Evolutionary conservation across 2,797 vertebrate species (phyloP), one percentile per base, ranked within the genome.

Genomic region (Triplophysa bombifrons): DNA sequence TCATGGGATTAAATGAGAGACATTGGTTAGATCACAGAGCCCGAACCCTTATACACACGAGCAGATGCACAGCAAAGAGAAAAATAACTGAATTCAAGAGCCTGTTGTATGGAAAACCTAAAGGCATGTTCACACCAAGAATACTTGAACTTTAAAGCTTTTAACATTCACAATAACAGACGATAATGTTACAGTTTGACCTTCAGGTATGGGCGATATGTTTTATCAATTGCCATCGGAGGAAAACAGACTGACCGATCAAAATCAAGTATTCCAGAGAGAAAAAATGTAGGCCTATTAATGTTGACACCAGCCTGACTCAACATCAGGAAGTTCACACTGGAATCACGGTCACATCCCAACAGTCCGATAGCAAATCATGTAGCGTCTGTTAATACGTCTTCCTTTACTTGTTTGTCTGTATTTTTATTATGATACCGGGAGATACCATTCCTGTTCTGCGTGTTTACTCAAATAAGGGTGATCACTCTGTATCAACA

Each of bases 401-500:
- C 74, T 83, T 72, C 60, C 51, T 17, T 66, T 72, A 76, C 44
- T 51, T 13, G 48, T 56, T 74, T 65, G 64, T 63, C 51, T 58
- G 46, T 63, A 67, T 63, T 63, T 71, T 72, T 22, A 63, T 27
- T n/a, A 27, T 65, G 30, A 72, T 19, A 56, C 48, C 6, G 14
- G 19, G 60, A 11, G 20, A 25, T 46, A 27, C 34, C 6, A 53
- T 56, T 72, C 61, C 10, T 13, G 44, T 48, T 34, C 60, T 66
- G 17, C 56, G 34, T 30, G 12, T 72, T 46, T 51, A 46, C 55
- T 76, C 51, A 41, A 85, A 89, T 73, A 87, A 88, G 84, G 86
- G 30, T 14, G 66, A 80, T 77, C 70, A 77, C 22, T 78, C 75
- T 89, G 85, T 30, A 71, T 73, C 70, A 86, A 87, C 85, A 86